phyloP scores from a whole-genome alignment of 2,113 vertebrate species.

The Muscicapa adusta region DNA sequence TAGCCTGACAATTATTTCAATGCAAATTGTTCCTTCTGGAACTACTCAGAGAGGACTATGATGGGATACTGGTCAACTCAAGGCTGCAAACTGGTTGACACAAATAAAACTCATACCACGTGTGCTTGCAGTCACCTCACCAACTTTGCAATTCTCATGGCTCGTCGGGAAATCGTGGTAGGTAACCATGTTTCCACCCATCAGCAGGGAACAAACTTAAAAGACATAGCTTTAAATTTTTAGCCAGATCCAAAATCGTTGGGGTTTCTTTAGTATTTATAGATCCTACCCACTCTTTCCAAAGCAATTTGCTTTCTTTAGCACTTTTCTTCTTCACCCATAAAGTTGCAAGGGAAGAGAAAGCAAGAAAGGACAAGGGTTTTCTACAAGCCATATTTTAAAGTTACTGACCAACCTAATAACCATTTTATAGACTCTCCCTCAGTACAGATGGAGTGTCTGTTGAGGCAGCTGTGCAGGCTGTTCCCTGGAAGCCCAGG shows the following conservation, averaged over 20 bases:
- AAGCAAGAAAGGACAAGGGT: neutral
- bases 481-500: neutral
- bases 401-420: neutral
- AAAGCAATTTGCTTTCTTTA: neutral
- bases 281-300: neutral
- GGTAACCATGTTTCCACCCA: constrained; percentile 65
- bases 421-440: neutral
- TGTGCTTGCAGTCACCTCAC: constrained; percentile 97
- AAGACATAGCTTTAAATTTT: neutral
- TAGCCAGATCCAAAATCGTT: neutral
- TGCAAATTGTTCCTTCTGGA: constrained; percentile 99
- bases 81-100: constrained; percentile 95
- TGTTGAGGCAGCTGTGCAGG: neutral
- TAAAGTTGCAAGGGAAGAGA: neutral
- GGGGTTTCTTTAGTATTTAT: neutral
- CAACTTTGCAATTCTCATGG: constrained; percentile 98
- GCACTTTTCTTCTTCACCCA: neutral
- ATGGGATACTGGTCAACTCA: constrained; percentile 99
- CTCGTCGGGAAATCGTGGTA: constrained; percentile 89
- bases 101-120: constrained; percentile 94
- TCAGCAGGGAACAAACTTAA: neutral
- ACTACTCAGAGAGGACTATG: constrained; percentile 99
- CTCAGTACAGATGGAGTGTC: neutral
- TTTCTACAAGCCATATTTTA: neutral
- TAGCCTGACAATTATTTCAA: constrained; percentile 98